Evolutionary conservation across 2,888 invertebrate species (phyloP), one percentile per base, ranked within the genome.

Genomic region (Syrista parreyssii): DNA sequence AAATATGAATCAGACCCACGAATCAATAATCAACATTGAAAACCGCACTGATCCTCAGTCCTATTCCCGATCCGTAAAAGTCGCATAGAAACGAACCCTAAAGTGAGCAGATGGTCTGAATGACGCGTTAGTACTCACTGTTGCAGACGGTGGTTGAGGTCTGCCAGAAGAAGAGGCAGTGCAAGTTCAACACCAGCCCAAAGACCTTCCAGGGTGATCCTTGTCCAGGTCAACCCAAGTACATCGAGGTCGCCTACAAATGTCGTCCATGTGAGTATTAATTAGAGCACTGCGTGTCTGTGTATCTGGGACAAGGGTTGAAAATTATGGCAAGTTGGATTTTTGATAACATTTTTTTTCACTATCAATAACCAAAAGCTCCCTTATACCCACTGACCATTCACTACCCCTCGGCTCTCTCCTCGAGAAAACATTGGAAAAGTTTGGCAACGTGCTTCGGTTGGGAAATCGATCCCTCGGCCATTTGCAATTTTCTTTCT

Each of bases 191-290:
- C 90, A 97, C 98, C 76, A 96, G 95, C 87, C 96, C 97, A n/a
- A 95, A 95, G 90, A 96, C 96, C 74, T 97, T 97, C 89, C 96
- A 96, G 34, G 95, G 95, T 73, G 98, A 99, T 93, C 98, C 98
- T 0, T 99, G 98, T 91, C 98, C 98, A 15, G 96, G 96, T 33
- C 95, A 97, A 79, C 94, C 96, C 83, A 98, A 98, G 92, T 98
- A 97, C 93, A 96, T 98, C 84, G 98, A 98, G 93, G 97, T 98
- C 83, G 97, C 97, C 86, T 99, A 98, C 93, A 98, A 98, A 93
- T 99, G 99, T 93, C 95, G 97, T 92, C 99, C 99, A 89, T 97
- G 98, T 98, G 93, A 97, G 97, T 96, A 92, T 76, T 72, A 74
- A 23, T 30, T 11, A n/a, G 30, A 3, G 9, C 30, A 68, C 68